Evolutionary conservation across 53 echinoderm and acorn worm genomes (phyloP).

Genomic region (Hippasteria phrygiana): DNA sequence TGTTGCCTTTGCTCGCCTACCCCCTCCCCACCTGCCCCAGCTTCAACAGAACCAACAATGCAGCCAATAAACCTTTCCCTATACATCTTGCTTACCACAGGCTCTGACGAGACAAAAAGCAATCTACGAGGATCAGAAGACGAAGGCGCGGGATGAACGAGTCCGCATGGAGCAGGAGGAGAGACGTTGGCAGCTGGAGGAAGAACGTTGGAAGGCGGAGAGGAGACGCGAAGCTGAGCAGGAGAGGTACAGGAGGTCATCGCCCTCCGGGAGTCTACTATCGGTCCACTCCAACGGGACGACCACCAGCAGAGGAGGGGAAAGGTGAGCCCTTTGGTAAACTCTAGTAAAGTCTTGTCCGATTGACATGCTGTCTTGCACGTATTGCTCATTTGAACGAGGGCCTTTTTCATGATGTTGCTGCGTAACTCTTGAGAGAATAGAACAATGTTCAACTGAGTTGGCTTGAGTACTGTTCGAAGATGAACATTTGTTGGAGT

Average conservation of each 20-base stretch:
- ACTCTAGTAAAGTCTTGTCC: too few relatives aligned
- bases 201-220: conserved; percentile 58
- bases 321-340: conserved; percentile 10
- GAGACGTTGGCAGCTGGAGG: conserved; percentile 69
- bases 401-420: too few relatives aligned
- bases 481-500: too few relatives aligned
- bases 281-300: conserved; percentile 35
- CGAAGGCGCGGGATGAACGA: conserved; percentile 79
- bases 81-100: too few relatives aligned
- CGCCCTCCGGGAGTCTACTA: conserved; percentile 18
- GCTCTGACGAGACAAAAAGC: conserved; percentile 89
- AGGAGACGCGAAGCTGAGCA: conserved; percentile 51
- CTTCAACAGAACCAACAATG: background rate
- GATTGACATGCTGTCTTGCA: too few relatives aligned
- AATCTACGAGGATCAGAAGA: conserved; percentile 88
- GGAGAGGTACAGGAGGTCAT: conserved; percentile 46
- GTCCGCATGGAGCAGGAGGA: conserved; percentile 73
- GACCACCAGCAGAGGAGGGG: background rate
- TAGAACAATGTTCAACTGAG: too few relatives aligned
- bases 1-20: background rate
- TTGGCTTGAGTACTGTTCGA: too few relatives aligned
- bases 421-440: too few relatives aligned
- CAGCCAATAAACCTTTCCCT: too few relatives aligned
- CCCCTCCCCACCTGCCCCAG: background rate
- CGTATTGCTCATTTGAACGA: too few relatives aligned